Conservation (phyloP, 2,888 invertebrate species). For the Noctua janthe region DNA sequence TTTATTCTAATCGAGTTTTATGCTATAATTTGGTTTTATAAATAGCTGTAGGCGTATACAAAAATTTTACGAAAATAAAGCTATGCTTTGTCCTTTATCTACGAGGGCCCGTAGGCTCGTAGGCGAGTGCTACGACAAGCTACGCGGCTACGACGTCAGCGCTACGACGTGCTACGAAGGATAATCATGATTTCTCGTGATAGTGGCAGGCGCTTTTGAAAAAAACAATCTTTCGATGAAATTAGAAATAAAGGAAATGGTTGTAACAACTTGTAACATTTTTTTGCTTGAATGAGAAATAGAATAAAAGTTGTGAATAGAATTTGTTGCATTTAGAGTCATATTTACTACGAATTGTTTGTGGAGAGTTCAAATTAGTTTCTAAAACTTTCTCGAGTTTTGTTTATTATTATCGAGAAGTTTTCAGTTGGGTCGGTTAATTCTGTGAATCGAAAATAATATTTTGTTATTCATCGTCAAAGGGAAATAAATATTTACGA, state of each 20-base stretch:
- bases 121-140: conserved; percentile 63
- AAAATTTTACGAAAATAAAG: conserved; percentile 28
- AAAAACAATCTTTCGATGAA: conserved; percentile 24
- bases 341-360: not conserved
- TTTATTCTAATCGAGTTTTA: conserved; percentile 22
- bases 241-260: conserved; percentile 10
- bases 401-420: not conserved
- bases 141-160: conserved; percentile 68
- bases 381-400: not conserved
- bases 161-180: conserved; percentile 60
- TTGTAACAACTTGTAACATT: not conserved
- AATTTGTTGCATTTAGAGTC: not conserved
- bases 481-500: not conserved
- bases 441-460: not conserved
- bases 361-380: not conserved
- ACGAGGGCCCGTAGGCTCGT: conserved; percentile 42
- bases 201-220: conserved; percentile 33
- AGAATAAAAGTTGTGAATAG: conserved; percentile 1
- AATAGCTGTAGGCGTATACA: conserved; percentile 29
- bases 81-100: conserved; percentile 34
- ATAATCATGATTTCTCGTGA: conserved; percentile 51
- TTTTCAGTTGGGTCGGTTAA: not conserved
- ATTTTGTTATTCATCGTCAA: not conserved
- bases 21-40: conserved; percentile 27
- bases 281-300: conserved; percentile 1